Evolutionary conservation across 2,888 invertebrate species (phyloP).

Genomic region (Mactromeris polynyma): DNA sequence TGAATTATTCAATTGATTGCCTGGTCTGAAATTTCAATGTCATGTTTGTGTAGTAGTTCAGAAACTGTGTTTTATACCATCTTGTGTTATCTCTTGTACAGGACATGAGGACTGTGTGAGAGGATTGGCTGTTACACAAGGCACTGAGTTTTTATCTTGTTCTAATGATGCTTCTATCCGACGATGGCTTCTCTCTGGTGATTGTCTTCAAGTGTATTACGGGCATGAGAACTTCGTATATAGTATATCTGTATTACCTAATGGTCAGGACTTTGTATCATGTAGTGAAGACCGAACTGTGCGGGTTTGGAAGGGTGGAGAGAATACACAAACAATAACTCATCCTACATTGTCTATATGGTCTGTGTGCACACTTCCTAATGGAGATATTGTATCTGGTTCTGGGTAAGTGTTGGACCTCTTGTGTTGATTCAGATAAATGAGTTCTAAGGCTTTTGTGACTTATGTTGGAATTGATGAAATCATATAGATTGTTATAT

Average conservation of each 20-base stretch:
- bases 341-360: conserved; percentile 96
- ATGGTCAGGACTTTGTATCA: conserved; percentile 91
- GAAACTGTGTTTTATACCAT: not conserved
- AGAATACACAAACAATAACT: conserved; percentile 90
- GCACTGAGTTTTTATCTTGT: conserved; percentile 93
- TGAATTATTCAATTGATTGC: too few relatives aligned
- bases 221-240: conserved; percentile 97
- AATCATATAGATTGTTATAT: too few relatives aligned
- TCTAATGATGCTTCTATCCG: conserved; percentile 96
- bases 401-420: conserved; percentile 87
- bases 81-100: conserved; percentile 69
- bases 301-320: conserved; percentile 91
- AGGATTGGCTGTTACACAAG: conserved; percentile 91
- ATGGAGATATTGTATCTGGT: conserved; percentile 96
- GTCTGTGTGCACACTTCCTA: conserved; percentile 93
- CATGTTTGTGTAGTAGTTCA: too few relatives aligned
- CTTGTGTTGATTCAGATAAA: too few relatives aligned
- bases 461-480: too few relatives aligned
- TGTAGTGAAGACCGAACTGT: conserved; percentile 96
- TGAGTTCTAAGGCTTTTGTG: too few relatives aligned
- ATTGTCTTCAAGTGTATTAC: conserved; percentile 90
- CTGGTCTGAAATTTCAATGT: too few relatives aligned
- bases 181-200: conserved; percentile 93
- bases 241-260: conserved; percentile 87
- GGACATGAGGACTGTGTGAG: conserved; percentile 98